phyloP scores from a whole-genome alignment of 30 jellyfish, hydroid and myxozoan genomes.

The Aurelia coerulea region DNA sequence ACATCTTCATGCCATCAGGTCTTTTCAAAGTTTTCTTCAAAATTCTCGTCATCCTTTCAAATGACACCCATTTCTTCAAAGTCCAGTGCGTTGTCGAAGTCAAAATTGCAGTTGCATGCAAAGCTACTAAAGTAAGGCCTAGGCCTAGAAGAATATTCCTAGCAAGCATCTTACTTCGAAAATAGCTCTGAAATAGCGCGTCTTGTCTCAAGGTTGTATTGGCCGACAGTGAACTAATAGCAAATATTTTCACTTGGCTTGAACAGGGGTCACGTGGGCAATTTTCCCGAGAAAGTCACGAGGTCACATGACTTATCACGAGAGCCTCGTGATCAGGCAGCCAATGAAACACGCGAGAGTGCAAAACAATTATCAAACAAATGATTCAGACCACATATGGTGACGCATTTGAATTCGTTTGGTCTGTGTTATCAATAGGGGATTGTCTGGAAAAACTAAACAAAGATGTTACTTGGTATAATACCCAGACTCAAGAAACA shows the following conservation, averaged over 20 bases:
- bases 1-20: slow-evolving; percentile 33
- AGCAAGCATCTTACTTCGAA: background rate
- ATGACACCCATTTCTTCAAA: slow-evolving; percentile 29
- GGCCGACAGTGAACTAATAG: background rate
- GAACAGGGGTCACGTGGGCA: slow-evolving; percentile 7
- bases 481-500: no score
- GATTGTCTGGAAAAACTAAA: no score
- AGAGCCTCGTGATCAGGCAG: background rate
- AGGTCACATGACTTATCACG: slow-evolving; percentile 47
- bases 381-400: no score
- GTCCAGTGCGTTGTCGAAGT: slow-evolving; percentile 54
- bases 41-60: slow-evolving; percentile 31
- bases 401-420: no score
- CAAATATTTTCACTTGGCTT: slow-evolving; percentile 1
- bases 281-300: slow-evolving; percentile 50
- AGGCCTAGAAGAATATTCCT: slow-evolving; percentile 6
- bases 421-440: no score
- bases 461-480: no score
- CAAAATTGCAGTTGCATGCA: slow-evolving; percentile 40
- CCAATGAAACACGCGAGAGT: background rate
- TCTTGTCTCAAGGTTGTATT: background rate
- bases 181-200: background rate
- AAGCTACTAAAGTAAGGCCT: slow-evolving; percentile 3
- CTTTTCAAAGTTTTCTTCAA: slow-evolving; percentile 14
- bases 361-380: no score